Evolutionary conservation across 2,113 vertebrate species (phyloP), one percentile per base, ranked within the genome.

Genomic region (Puffinus mauretanicus): DNA sequence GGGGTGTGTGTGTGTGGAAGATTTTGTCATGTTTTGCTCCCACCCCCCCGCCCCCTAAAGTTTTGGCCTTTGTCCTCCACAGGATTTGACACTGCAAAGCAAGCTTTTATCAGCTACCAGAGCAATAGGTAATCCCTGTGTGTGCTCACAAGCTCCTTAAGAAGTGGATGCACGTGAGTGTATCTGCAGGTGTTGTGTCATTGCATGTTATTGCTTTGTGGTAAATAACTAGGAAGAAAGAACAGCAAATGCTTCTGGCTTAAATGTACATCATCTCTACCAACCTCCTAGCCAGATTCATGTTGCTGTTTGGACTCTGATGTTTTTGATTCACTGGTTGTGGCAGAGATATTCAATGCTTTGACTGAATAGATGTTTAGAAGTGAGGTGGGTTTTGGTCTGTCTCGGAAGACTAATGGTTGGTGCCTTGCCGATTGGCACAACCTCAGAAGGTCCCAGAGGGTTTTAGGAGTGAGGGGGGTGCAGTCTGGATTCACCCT

Each of bases 101-200:
- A n/a, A 70, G 13, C 11, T 82, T 87, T 90, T 46, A 10, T 10
- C 40, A 44, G 1, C 18, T 70, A 12, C 69, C 34, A 82, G 36
- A 62, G 61, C 51, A 77, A 3, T 3, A 52, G 18, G 34, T 40
- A 88, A 27, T 40, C 42, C 36, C 38, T 32, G 44, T 20, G 5
- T 72, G 58, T 67, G 58, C 40, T 64, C 62, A 42, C 2, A 10
- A 32, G 0, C 64, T 16, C 30, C 55, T 65, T 11, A 13, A 54
- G 36, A 51, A 30, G 9, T 21, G 13, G 52, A 11, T 69, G 17
- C 26, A 8, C 0, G 0, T n/a, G 24, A 69, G 44, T 34, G 16
- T 30, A 66, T 34, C 22, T 55, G 21, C 17, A 19, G 11, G 22
- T 1, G 2, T 11, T n/a, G 16, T 78, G 58, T 17, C 58, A 44